Base-by-base conservation (phyloP, 30 jellyfish, hydroid and myxozoan genomes). In the Rhopilema esculentum region DNA sequence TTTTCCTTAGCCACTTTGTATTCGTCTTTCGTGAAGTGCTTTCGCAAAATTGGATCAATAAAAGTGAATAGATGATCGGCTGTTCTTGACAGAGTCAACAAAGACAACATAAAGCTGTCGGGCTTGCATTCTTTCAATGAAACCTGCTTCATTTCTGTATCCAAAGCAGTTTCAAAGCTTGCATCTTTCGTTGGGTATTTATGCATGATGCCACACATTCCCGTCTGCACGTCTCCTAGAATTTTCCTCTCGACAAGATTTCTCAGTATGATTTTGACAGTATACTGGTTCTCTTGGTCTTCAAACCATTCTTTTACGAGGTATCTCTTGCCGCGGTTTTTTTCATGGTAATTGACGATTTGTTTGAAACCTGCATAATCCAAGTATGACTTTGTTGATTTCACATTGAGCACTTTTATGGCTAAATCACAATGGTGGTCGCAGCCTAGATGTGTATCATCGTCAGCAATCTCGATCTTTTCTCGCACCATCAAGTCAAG, bases 91-190 rank as follows among this genome's bases (percentile, higher is more conserved):
- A 94, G 69, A 15, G 99, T 94, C 64, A 94, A 29, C 85, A 94
- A 51, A 18, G 99, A 79, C 69, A 94, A 52, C 96, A 94, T 88
- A 92, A 48, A 94, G 31, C 97, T 80, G 67, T 94, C 99, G 12
- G 99, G 99, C 62, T 83, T 86, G 83, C 89, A 65, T 75, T 94
- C 99, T 51, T 84, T 85, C 87, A 94, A 51, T 8, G 96, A 84
- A 1, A 90, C 97, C 31, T 84, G 91, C 80, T 88, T 94, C 95
- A 94, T 79, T 22, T 94, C 99, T 26, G 89, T 75, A 25, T 94
- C 97, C 30, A 94, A 68, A 24, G 67, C 97, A 61, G 85, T 92
- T 63, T 49, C 97, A n/a, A 25, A 87, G 48, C 96, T 79, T 22
- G 83, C 49, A 67, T 94, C 96, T 63, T 83, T 30, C 0, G 96